phyloP scores from a whole-genome alignment of 2,113 vertebrate genomes.

The Malaclemys terrapin region DNA sequence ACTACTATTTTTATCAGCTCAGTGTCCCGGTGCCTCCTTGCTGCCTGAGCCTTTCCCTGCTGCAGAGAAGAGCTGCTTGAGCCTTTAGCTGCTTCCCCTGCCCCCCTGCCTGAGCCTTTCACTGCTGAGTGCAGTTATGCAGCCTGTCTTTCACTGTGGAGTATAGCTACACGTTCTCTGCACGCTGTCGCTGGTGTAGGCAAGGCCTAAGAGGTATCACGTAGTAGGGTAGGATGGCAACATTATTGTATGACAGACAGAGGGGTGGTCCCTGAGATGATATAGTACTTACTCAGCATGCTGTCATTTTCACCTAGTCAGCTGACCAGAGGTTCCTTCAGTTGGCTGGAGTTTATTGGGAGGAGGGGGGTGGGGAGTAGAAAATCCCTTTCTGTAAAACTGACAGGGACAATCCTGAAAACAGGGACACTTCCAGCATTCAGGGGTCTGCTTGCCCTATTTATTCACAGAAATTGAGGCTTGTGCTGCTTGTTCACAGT shows the following conservation, averaged over 20 bases:
- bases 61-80: neutral
- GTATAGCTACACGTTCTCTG: neutral
- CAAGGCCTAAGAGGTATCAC: neutral
- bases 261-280: neutral
- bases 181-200: neutral
- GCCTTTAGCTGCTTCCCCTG: neutral
- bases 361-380: neutral
- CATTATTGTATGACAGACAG: neutral
- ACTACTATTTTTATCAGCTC: neutral
- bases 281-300: neutral
- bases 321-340: neutral
- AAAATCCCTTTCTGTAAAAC: neutral
- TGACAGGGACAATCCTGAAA: neutral
- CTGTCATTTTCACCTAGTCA: neutral
- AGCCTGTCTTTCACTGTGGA: neutral
- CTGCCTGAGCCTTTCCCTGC: neutral
- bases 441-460: neutral
- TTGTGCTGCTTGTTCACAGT: fast-evolving
- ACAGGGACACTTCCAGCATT: neutral
- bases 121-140: neutral
- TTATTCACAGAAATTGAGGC: neutral
- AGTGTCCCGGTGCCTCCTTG: neutral
- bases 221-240: neutral
- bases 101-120: neutral
- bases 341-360: neutral